phyloP scores from a whole-genome alignment of 2,888 invertebrate species.

The Acanthosepion pharaonis region DNA sequence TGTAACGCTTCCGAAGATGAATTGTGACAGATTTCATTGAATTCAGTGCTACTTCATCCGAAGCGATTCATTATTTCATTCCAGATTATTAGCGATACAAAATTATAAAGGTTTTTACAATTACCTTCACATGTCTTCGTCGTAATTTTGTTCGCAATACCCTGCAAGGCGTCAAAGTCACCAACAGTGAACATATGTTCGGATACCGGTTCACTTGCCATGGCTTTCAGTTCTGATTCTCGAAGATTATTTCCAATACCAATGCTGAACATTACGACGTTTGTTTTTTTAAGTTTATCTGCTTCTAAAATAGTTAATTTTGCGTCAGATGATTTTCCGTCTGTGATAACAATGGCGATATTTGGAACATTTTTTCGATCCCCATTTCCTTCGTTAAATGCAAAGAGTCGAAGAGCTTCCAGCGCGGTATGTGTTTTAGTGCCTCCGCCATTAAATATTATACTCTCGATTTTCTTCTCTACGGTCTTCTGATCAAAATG shows the following conservation, averaged over 20 bases:
- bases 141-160: neutral
- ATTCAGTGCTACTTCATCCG: no score
- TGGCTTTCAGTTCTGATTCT: slow-evolving; percentile 59
- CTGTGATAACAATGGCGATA: slow-evolving; percentile 67
- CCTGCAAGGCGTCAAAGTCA: no score
- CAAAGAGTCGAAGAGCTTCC: neutral
- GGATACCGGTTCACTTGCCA: slow-evolving; percentile 61
- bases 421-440: neutral
- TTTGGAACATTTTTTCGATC: slow-evolving; percentile 63
- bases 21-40: no score
- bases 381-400: slow-evolving; percentile 56
- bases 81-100: no score
- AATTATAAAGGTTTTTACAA: neutral
- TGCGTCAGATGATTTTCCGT: slow-evolving; percentile 62
- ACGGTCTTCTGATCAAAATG: neutral
- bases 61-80: no score
- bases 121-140: neutral
- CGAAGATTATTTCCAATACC: slow-evolving; percentile 62
- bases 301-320: slow-evolving; percentile 57
- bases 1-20: no score
- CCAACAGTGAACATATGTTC: no score
- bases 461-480: neutral
- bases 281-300: no score
- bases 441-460: neutral
- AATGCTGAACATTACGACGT: slow-evolving; percentile 60